Evolutionary conservation across 2,113 vertebrate genomes (phyloP), one percentile per base, ranked within the genome.

Genomic region (Dromas ardeola): DNA sequence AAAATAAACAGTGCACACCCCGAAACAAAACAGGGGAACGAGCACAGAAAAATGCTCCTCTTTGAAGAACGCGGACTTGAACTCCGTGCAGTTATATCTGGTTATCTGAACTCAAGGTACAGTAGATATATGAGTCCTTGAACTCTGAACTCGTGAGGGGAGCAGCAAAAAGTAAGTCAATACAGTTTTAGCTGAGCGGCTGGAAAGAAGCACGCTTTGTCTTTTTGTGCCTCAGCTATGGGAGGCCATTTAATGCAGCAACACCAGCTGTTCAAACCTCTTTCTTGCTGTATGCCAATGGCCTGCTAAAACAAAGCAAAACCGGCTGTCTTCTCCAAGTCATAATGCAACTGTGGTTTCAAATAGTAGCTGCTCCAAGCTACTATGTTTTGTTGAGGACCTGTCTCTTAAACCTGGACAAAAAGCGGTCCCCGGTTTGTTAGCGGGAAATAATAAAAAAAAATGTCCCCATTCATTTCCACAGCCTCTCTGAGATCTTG

Each of bases 1-100:
- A 86, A 79, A 85, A 96, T 74, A 96, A 97, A 96, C 42, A 92
- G 40, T n/a, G 59, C 85, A 92, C 73, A 80, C 95, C 93, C 93
- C 36, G 13, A 89, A 93, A 77, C 90, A 94, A 97, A 97, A 91
- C 82, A 98, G 81, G 65, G 58, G 88, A 90, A 43, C 26, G 11
- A 87, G 77, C 16, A 67, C 45, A 93, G 88, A 94, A 96, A 97
- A 92, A 73, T 36, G 88, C 45, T 89, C 1, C 1, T 38, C 79
- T 95, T 73, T 96, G 90, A 94, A 93, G 67, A 95, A 73, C 32
- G 15, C 3, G 13, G 82, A 61, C 79, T 91, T 81, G n/a, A 66
- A 45, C 67, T 91, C 72, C 4, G 5, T 32, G 71, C 38, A 72
- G 43, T 82, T 90, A 7, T 50, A 93, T 86, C 70, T 85, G 65